A percentile compares a stretch with the other conserved stretches of the same genome.
phyloP scores from a whole-genome alignment of 1,140 invertebrate genomes.

The Drosophila orosa region DNA sequence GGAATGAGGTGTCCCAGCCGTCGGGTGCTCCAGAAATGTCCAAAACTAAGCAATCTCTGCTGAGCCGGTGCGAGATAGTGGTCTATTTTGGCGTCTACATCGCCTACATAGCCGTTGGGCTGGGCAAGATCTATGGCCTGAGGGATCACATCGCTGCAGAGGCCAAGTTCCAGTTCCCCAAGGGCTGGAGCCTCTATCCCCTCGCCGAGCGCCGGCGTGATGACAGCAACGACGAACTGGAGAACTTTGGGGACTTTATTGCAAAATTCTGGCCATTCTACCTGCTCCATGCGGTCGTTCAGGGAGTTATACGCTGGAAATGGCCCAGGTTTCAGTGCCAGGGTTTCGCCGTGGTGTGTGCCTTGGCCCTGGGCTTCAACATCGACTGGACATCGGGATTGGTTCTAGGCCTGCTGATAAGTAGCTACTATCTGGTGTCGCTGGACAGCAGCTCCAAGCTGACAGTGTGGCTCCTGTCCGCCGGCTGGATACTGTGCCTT shows the following conservation, averaged over 20 bases:
- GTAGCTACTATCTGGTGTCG: conserved; percentile 58
- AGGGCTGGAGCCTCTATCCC: conserved; percentile 54
- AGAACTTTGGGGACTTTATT: conserved; percentile 74
- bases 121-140: conserved; percentile 67
- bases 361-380: conserved; percentile 39
- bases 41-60: conserved; percentile 31
- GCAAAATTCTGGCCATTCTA: conserved; percentile 65
- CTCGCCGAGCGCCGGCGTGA: conserved; percentile 48
- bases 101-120: conserved; percentile 63
- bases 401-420: conserved; percentile 39
- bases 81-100: conserved; percentile 70
- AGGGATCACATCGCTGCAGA: conserved; percentile 48
- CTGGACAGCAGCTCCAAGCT: conserved; percentile 33
- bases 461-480: conserved; percentile 59
- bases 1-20: conserved; percentile 4
- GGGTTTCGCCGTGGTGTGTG: conserved; percentile 44
- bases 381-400: conserved; percentile 56
- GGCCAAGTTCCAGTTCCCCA: conserved; percentile 56
- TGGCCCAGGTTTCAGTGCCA: conserved; percentile 18
- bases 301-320: conserved; percentile 25
- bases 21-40: conserved; percentile 9
- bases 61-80: conserved; percentile 62
- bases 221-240: conserved; percentile 75
- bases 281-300: conserved; percentile 60
- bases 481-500: conserved; percentile 61